phyloP scores from a whole-genome alignment of 2,888 invertebrate genomes.

The Limnephilus rhombicus region DNA sequence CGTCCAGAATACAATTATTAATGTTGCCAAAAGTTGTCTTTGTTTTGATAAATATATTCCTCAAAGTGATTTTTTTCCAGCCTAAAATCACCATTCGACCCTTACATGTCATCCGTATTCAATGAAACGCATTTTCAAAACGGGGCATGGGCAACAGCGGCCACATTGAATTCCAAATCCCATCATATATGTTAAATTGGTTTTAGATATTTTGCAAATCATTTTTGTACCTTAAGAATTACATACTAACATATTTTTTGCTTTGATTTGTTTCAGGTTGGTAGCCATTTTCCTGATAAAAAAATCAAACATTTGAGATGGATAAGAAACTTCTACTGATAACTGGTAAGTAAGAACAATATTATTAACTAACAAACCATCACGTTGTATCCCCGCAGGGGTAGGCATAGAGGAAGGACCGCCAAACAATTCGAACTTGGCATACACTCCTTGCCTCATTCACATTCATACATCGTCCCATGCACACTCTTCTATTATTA shows the following conservation, averaged over 20 bases:
- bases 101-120: conserved; percentile 38
- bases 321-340: neutral
- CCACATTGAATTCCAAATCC: conserved; percentile 59
- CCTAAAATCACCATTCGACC: conserved; percentile 12
- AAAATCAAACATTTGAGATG: neutral
- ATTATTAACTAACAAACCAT: too few relatives aligned
- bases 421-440: too few relatives aligned
- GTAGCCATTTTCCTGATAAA: conserved; percentile 12
- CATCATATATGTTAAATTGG: neutral
- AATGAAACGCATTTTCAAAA: conserved; percentile 53
- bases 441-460: too few relatives aligned
- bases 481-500: too few relatives aligned
- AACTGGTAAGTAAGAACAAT: neutral
- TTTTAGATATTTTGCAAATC: neutral
- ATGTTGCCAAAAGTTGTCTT: too few relatives aligned
- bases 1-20: too few relatives aligned
- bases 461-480: too few relatives aligned
- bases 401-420: too few relatives aligned
- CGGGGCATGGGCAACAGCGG: conserved; percentile 41
- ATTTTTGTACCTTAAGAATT: neutral
- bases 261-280: conserved; percentile 56
- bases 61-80: too few relatives aligned
- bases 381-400: too few relatives aligned
- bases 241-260: conserved; percentile 15
- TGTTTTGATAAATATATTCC: too few relatives aligned